Percentiles rank a stretch among this genome's conserved stretches.
Conservation (phyloP, 2,888 invertebrate genomes). For the Phymatocera aterrima region DNA sequence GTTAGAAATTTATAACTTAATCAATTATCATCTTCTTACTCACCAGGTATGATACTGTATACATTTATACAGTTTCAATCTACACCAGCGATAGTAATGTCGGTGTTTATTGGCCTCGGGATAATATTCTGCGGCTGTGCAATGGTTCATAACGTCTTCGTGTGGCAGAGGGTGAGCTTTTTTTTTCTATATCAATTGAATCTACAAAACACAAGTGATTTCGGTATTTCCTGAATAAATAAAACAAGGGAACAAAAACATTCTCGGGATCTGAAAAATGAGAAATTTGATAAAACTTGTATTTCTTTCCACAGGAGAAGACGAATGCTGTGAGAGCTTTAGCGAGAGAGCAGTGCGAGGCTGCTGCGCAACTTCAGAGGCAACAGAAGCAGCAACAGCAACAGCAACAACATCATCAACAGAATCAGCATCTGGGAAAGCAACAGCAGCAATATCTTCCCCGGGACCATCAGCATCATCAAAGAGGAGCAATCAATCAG, state of each 20-base stretch:
- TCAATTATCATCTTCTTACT: conserved; percentile 55
- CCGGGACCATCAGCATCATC: conserved; percentile 53
- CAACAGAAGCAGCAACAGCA: conserved; percentile 68
- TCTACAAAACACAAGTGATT: too few species aligned
- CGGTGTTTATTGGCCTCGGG: conserved; percentile 92
- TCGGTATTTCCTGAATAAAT: too few species aligned
- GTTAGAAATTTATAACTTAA: conserved; percentile 10
- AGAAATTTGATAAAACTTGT: conserved; percentile 48
- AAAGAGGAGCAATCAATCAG: background rate
- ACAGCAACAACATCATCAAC: conserved; percentile 66
- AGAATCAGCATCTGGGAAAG: conserved; percentile 65
- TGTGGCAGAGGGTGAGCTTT: conserved; percentile 86
- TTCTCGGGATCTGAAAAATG: conserved; percentile 39
- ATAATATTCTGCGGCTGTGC: conserved; percentile 95
- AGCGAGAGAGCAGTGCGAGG: conserved; percentile 73
- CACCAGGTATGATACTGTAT: conserved; percentile 91
- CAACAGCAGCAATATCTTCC: conserved; percentile 61
- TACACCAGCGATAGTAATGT: conserved; percentile 93
- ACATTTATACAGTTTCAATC: conserved; percentile 95
- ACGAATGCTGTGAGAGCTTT: conserved; percentile 87
- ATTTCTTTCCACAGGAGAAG: conserved; percentile 78
- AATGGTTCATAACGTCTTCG: conserved; percentile 95
- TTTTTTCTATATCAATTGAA: background rate
- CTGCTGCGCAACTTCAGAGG: conserved; percentile 67
- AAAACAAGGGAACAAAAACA: conserved; percentile 37